Evolutionary conservation across 2,888 invertebrate genomes (phyloP), one percentile per base, ranked within the genome.

Genomic region (Stenolophus ochropezus): DNA sequence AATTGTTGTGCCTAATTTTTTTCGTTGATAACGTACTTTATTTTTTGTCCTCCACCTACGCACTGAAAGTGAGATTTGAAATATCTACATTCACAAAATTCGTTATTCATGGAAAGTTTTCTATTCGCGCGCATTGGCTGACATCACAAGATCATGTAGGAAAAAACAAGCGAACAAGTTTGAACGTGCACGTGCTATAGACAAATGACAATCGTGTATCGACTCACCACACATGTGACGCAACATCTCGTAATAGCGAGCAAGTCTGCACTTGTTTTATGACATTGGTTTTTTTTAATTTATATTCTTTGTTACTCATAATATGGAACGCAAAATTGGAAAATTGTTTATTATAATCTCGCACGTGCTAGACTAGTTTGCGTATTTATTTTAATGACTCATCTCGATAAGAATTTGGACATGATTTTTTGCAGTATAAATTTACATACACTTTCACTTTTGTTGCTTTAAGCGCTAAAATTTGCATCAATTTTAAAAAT

Each of bases 141-240:
- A 33, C 33, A 33, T 23, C 11, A 56, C 18, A 53, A 20, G 33
- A 42, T 42, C 33, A 61, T 25, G 23, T 20, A 20, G 21, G n/a
- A 61, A 61, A 61, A 61, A 61, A 61, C n/a, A 61, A 23, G 27
- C 65, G 65, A 33, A 69, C 65, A 69, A 69, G 65, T 69, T 27
- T 69, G 33, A 69, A 69, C 65, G n/a, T 27, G 65, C 65, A 33
- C 65, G 65, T 69, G 65, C 20, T 69, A 33, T 69, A 16, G 33
- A 33, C 33, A 69, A 69, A 69, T 69, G 18, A 69, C 65, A 69
- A 69, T 69, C 65, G 65, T 33, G 61, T 20, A 61, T 61, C 61
- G 61, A 61, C n/a, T 61, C 61, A 25, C 25, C 61, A 25, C 61
- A 14, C 56, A 56, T 56, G 23, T 69, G 65, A 69, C 27, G 65